phyloP scores from a whole-genome alignment of 2,888 invertebrate species.

The Philonicus albiceps region DNA sequence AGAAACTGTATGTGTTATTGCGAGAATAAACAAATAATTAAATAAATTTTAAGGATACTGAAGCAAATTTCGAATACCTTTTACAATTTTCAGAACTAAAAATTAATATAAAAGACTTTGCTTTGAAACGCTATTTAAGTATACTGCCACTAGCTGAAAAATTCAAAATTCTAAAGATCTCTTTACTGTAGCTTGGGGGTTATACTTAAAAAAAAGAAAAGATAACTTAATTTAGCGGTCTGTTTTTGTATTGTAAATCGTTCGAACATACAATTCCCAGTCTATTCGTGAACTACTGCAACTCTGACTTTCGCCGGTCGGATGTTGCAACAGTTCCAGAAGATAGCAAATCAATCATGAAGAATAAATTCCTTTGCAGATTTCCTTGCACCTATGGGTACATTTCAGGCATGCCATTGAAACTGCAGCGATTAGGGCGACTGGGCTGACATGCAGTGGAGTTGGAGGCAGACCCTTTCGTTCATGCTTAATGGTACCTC shows the following conservation, averaged over 20 bases:
- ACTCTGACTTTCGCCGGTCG: background rate
- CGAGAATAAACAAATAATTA: no score
- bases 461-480: background rate
- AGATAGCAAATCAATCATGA: background rate
- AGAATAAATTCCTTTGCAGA: background rate
- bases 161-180: no score
- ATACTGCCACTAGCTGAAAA: no score
- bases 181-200: no score
- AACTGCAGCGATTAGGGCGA: conserved; percentile 8
- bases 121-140: no score
- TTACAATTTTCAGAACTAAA: no score
- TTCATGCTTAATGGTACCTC: conserved; percentile 6
- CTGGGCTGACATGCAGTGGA: background rate
- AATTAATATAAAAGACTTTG: no score
- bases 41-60: no score
- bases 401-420: background rate
- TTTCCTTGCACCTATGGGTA: background rate
- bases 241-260: background rate
- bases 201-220: no score
- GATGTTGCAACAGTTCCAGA: background rate
- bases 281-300: background rate
- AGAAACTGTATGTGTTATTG: no score
- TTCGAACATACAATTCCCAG: background rate
- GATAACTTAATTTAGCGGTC: background rate
- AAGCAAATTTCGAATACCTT: no score